A percentile compares a stretch with the other conserved stretches of the same genome.
Evolutionary conservation across 2,113 vertebrate genomes (phyloP).

Genomic region (Cynopterus brachyotis): DNA sequence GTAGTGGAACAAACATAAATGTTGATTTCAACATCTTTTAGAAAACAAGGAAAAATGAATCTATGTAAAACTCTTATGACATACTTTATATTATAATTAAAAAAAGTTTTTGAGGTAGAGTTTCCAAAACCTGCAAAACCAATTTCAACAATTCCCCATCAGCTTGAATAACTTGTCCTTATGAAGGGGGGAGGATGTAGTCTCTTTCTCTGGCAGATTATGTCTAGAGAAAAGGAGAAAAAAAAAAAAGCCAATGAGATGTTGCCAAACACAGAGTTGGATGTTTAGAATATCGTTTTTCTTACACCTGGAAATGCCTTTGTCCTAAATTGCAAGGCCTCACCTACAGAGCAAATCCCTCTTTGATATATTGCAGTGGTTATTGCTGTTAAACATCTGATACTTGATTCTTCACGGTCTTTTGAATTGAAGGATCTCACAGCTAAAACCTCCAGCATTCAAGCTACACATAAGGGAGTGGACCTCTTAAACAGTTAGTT

Average conservation of each 20-base stretch:
- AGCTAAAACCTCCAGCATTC: conserved; percentile 37
- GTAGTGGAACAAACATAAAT: conserved; percentile 14
- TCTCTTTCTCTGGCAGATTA: conserved; percentile 25
- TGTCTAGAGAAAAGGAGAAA: conserved; percentile 21
- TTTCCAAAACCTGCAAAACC: conserved; percentile 38
- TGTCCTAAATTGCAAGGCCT: conserved; percentile 53
- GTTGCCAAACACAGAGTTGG: neutral
- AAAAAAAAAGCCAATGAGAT: neutral
- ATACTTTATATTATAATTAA: neutral
- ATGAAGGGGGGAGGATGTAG: neutral
- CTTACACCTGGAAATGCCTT: conserved; percentile 4
- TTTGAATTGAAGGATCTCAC: conserved; percentile 54
- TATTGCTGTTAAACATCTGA: neutral
- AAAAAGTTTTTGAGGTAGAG: neutral
- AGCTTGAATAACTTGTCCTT: neutral
- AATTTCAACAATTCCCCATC: neutral
- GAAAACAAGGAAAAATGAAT: conserved; percentile 55
- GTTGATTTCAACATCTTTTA: conserved; percentile 49
- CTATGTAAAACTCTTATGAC: neutral
- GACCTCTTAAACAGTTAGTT: neutral
- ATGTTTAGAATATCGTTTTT: conserved; percentile 19
- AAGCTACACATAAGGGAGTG: neutral
- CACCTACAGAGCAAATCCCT: neutral
- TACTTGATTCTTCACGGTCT: conserved; percentile 43
- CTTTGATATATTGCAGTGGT: neutral